phyloP scores from a whole-genome alignment of 1,140 invertebrate genomes.

The Polypedilum vanderplanki region DNA sequence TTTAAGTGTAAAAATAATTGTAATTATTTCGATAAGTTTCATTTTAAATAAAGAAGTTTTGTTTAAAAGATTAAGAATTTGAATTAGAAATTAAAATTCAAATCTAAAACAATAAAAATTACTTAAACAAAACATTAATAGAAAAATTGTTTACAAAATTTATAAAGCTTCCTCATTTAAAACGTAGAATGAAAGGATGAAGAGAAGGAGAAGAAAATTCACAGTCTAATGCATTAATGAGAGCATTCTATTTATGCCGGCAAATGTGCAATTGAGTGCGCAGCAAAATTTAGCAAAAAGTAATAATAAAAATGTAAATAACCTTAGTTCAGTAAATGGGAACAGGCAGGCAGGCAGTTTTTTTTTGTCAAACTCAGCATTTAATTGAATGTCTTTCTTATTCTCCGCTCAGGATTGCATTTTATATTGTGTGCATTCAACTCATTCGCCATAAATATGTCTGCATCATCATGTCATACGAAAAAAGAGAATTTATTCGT shows the following conservation, averaged over 20 bases:
- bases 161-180: background rate
- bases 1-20: too few relatives aligned
- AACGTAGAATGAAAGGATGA: too few relatives aligned
- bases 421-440: conserved; percentile 1
- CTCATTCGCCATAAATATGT: conserved; percentile 1
- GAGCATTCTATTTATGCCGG: background rate
- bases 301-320: background rate
- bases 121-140: too few relatives aligned
- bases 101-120: too few relatives aligned
- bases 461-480: background rate
- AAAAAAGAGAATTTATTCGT: background rate
- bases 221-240: background rate
- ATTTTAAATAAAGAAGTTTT: too few relatives aligned
- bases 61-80: too few relatives aligned
- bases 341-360: background rate
- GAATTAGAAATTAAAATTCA: too few relatives aligned
- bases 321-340: background rate
- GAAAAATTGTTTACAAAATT: background rate
- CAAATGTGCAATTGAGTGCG: background rate
- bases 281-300: background rate
- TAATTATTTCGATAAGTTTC: too few relatives aligned
- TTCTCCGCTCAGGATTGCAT: background rate
- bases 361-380: conserved; percentile 1
- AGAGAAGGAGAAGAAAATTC: background rate
- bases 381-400: background rate